phyloP scores from a whole-genome alignment of 2,888 invertebrate species.

The Stenodera caucasica region DNA sequence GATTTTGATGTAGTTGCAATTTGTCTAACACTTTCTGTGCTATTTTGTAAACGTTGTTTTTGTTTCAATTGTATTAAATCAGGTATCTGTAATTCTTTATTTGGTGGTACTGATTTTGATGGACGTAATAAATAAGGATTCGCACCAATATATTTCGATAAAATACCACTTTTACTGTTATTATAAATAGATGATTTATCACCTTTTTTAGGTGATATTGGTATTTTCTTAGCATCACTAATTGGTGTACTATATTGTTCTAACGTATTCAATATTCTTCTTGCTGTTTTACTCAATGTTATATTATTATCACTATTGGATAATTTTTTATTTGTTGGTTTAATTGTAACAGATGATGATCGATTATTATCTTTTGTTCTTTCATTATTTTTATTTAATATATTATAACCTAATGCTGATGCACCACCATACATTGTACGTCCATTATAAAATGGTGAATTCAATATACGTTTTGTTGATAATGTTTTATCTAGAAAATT shows the following conservation, averaged over 20 bases:
- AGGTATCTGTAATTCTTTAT: slow-evolving; percentile 61
- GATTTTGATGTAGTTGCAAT: slow-evolving; percentile 62
- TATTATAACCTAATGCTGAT: slow-evolving; percentile 58
- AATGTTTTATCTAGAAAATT: slow-evolving; percentile 55
- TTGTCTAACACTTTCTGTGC: slow-evolving; percentile 65
- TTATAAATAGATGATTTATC: slow-evolving; percentile 26
- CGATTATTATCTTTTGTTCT: slow-evolving; percentile 25
- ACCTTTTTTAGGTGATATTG: slow-evolving; percentile 53
- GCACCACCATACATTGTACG: slow-evolving; percentile 77
- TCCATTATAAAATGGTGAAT: slow-evolving; percentile 76
- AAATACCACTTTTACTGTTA: slow-evolving; percentile 33
- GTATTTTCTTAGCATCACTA: slow-evolving; percentile 77
- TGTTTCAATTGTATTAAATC: slow-evolving; percentile 65
- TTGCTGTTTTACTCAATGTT: slow-evolving; percentile 72
- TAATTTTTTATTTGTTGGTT: slow-evolving; percentile 52
- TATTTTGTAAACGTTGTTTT: slow-evolving; percentile 62
- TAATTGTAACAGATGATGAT: slow-evolving; percentile 53
- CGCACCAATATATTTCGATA: slow-evolving; percentile 45
- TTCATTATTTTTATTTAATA: slow-evolving; percentile 32
- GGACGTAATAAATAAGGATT: slow-evolving; percentile 46
- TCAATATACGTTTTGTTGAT: slow-evolving; percentile 54
- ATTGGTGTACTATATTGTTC: slow-evolving; percentile 83
- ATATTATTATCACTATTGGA: slow-evolving; percentile 43
- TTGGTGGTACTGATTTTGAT: slow-evolving; percentile 39
- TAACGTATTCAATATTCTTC: slow-evolving; percentile 75